Evolutionary conservation across 2,888 invertebrate species (phyloP), one percentile per base, ranked within the genome.

Genomic region (Drosophila testacea): DNA sequence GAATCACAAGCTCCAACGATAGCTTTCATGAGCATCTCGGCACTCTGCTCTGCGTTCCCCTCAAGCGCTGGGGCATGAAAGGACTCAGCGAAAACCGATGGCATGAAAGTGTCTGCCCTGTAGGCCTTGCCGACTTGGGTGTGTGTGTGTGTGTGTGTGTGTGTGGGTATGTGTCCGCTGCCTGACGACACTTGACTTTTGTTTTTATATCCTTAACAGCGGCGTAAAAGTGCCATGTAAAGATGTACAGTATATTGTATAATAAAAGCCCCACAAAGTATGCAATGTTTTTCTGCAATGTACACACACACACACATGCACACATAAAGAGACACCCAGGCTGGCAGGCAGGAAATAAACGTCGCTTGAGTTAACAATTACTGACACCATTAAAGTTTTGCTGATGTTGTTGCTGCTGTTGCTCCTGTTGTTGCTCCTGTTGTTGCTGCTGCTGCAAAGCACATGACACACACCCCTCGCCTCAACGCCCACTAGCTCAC

Each of bases 301-400:
- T 48, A 65, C 63, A 54, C 46, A 47, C 65, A 51, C 67, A 46
- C 55, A 50, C 28, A 38, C 47, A 48, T 38, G 16, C 11, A 56
- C 38, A 47, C 44, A 28, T 44, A 39, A n/a, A 32, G 41, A 27
- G 27, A 62, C 30, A 55, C 7, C 16, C n/a, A 44, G 61, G 60
- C 65, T 51, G 64, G 64, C 73, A 66, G 61, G 68, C 73, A 83
- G 87, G 87, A 88, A 83, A 83, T 88, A 82, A 81, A 86, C 80
- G 88, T 89, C 83, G 83, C 81, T 88, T 83, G 77, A 88, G 86
- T 83, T 89, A 89, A 88, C 88, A 88, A 88, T 88, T 89, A 89
- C 89, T 88, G 89, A 88, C 88, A 89, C 89, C 89, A 89, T 88
- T 88, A 89, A 88, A 88, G 83, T 86, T 83, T 73, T 61, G 64